These are phyloP conservation scores for Drosophila melanogaster DNA, from an alignment of 1,140 invertebrate genomes.

Conservation along the genomic window Release_6_plus_ISO1_MT NC_004354.4:12414501-12415000, in stretches of 20 bases:
- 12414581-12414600: neutral
- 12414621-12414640: constrained; percentile 11
- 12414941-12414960: neutral
- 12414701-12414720: constrained; percentile 81
- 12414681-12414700: constrained; percentile 68
- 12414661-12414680: constrained; percentile 14
- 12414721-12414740: constrained; percentile 81
- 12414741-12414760: constrained; percentile 61
- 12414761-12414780: constrained; percentile 69
- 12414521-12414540: constrained; percentile 62
- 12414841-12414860: constrained; percentile 53
- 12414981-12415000: constrained; percentile 33
- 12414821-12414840: constrained; percentile 27
- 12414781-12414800: neutral
- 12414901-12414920: constrained; percentile 28
- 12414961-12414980: constrained; percentile 37
- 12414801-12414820: constrained; percentile 14
- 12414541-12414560: constrained; percentile 36
- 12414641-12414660: constrained; percentile 8
- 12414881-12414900: constrained; percentile 38
- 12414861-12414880: constrained; percentile 58
- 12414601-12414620: neutral
- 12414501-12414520: constrained; percentile 79
- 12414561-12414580: neutral
- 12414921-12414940: constrained; percentile 11